phyloP scores from a whole-genome alignment of 30 jellyfish, hydroid and myxozoan genomes.

The Hydractinia symbiolongicarpus region DNA sequence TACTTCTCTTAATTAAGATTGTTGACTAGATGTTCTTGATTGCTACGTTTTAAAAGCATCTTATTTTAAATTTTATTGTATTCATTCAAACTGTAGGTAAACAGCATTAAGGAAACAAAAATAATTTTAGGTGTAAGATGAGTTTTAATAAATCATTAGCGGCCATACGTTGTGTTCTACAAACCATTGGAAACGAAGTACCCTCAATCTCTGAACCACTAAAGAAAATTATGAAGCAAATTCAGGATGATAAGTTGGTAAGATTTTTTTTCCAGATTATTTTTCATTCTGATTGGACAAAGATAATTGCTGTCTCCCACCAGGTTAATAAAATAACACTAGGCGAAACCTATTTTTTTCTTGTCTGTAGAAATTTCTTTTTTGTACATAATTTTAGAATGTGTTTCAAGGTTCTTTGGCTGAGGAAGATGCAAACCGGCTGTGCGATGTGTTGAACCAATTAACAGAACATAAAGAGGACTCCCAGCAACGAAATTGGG shows the following conservation, averaged over 20 bases:
- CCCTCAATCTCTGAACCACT: slow-evolving; percentile 32
- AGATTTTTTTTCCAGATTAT: neutral
- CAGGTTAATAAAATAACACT: no score
- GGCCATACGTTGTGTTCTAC: slow-evolving; percentile 47
- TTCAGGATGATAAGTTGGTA: slow-evolving; percentile 15
- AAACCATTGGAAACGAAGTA: slow-evolving; percentile 24
- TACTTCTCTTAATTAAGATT: no score
- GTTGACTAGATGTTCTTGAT: no score
- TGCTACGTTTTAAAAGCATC: no score
- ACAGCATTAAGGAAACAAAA: no score
- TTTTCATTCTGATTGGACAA: no score
- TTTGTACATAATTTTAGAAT: neutral
- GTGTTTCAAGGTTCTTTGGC: slow-evolving; percentile 18
- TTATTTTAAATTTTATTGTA: no score
- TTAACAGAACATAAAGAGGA: slow-evolving; percentile 54
- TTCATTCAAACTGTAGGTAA: no score
- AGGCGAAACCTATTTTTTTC: no score
- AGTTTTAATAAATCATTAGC: slow-evolving; percentile 39
- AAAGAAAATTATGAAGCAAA: slow-evolving; percentile 12
- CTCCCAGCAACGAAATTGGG: slow-evolving; percentile 88
- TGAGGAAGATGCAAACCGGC: slow-evolving; percentile 23
- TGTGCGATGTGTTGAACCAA: slow-evolving; percentile 46
- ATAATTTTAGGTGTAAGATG: slow-evolving; percentile 13
- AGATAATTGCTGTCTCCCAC: no score
- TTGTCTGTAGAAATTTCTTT: no score